Base-by-base conservation (phyloP, 2,888 invertebrate species). In the Physocephala rufipes region DNA sequence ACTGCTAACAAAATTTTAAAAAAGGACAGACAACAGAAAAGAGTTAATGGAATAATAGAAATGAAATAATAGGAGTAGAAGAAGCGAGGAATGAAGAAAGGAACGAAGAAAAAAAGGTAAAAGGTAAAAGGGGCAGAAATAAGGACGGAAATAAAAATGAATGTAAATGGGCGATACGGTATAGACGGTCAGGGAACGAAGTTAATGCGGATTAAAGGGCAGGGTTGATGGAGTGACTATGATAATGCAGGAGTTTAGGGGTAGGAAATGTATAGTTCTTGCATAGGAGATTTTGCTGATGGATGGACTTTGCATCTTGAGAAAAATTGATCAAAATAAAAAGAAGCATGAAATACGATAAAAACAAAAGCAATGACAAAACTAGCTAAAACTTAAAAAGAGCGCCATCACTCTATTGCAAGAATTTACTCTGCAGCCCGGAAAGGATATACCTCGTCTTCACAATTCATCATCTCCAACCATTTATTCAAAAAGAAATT, bases 11-110 rank as follows among this genome's bases (percentile, higher is more conserved):
- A 21, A 62, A 19, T n/a, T 4, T n/a, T 5, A 49, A 19, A 49
- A 49, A 13, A n/a, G 49, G 19, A 47, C 16, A 12, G 47, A 45
- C 26, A 59, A 47, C 7, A n/a, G 51, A 51, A 36, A 63, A 45
- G 19, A 36, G 30, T 36, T 61, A 61, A 61, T 61, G 28, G 55
- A 36, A 36, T 24, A 26, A 43, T 19, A n/a, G n/a, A n/a, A 55
- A 43, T 36, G 51, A 51, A 47, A 26, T 36, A 13, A 36, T 65
- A 12, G 24, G 43, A 63, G 26, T 62, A 16, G 26, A 3, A 43
- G 45, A 26, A 55, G 28, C 16, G 45, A 53, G 16, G 51, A 58
- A 36, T 1, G 28, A 21, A 15, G 36, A 55, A 21, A 55, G 13
- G 55, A 55, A 55, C 4, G 16, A 15, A 21, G 43, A 43, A 51